Conservation (phyloP, 2,113 vertebrate genomes). For the Hassar affinis region DNA sequence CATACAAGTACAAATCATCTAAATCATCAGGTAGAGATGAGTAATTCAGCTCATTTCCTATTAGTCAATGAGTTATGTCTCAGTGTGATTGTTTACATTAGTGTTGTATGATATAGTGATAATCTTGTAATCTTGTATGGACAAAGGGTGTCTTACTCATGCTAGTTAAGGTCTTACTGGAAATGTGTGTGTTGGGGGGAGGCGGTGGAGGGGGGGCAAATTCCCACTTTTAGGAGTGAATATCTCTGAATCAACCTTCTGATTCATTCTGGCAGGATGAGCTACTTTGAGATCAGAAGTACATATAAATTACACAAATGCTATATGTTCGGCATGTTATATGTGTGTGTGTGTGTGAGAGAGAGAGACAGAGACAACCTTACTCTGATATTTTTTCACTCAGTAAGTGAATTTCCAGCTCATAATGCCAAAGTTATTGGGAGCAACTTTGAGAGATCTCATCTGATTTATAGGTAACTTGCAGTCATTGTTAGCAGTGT, state of each 20-base stretch:
- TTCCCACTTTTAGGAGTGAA: slow-evolving; percentile 42
- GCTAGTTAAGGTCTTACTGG: slow-evolving; percentile 46
- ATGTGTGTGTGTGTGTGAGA: no score
- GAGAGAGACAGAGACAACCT: no score
- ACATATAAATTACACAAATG: slow-evolving; percentile 17
- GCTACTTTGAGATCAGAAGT: slow-evolving; percentile 7
- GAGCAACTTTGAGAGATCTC: background rate
- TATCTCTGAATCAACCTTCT: slow-evolving; percentile 46
- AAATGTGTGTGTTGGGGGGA: slow-evolving; percentile 4
- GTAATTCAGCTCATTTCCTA: background rate
- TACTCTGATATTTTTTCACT: background rate
- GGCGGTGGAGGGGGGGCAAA: background rate
- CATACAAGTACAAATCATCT: background rate
- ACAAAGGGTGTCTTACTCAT: slow-evolving; percentile 31
- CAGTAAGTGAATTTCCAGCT: no score
- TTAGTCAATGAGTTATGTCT: background rate
- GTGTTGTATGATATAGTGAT: slow-evolving; percentile 3
- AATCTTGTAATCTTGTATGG: slow-evolving; percentile 15
- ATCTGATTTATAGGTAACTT: no score
- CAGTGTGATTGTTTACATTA: background rate
- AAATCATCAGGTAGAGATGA: background rate
- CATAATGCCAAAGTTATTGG: no score
- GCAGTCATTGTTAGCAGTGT: background rate
- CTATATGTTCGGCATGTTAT: background rate
- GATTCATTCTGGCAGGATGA: slow-evolving; percentile 39